A percentile compares a stretch with the other conserved stretches of the same genome.
Conservation (phyloP, 2,113 vertebrate species). For the Excalfactoria chinensis region DNA sequence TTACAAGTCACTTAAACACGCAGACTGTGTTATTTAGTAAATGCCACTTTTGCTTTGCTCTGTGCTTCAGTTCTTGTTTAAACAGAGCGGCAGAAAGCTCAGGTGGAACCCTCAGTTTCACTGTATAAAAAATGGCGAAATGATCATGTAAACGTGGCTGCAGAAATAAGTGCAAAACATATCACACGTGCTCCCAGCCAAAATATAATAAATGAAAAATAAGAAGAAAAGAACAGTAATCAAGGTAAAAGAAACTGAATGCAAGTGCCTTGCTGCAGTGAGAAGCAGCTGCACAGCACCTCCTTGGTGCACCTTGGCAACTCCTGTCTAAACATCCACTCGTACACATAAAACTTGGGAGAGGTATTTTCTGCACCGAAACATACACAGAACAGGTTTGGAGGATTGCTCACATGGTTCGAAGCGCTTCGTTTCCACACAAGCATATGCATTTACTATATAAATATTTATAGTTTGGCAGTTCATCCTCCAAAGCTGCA, state of each 20-base stretch:
- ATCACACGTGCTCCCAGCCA: background rate
- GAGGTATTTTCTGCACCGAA: background rate
- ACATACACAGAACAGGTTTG: background rate
- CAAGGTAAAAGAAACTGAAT: background rate
- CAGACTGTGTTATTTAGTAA: background rate
- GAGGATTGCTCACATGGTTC: background rate
- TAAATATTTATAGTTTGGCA: constrained; percentile 44
- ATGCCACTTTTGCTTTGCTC: background rate
- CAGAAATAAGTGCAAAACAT: background rate
- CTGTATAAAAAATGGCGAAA: background rate
- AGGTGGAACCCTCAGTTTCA: background rate
- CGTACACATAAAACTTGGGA: background rate
- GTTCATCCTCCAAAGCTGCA: background rate
- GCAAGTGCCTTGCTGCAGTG: accelerated
- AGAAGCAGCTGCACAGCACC: accelerated
- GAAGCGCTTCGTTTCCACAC: constrained; percentile 20
- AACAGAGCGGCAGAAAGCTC: background rate
- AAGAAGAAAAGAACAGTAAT: background rate
- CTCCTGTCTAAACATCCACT: background rate
- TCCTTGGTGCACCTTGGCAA: background rate
- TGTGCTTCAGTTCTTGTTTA: background rate
- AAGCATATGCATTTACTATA: background rate
- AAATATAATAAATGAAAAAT: background rate
- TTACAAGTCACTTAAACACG: constrained; percentile 7
- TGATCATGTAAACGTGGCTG: background rate